Conservation (phyloP, 2,113 vertebrate species). For the Zosterops borbonicus region DNA sequence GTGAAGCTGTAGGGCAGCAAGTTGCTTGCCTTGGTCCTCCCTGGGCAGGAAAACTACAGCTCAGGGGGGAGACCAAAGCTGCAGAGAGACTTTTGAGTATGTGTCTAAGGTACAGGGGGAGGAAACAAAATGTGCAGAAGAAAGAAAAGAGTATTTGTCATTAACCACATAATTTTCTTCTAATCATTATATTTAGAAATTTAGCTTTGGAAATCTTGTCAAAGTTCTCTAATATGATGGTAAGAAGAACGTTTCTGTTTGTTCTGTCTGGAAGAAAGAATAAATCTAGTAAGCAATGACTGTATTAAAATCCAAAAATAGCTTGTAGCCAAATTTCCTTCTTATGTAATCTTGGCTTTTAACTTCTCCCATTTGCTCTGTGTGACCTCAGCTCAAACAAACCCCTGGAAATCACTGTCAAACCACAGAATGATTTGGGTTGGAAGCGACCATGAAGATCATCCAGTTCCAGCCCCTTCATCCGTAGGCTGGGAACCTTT, state of each 20-base stretch:
- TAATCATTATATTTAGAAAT: not conserved
- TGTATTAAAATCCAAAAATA: not conserved
- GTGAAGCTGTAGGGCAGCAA: not conserved
- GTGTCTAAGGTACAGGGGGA: not conserved
- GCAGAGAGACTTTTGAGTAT: not conserved
- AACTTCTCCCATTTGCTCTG: not conserved
- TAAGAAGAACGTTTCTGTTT: not conserved
- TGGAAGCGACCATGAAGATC: not conserved
- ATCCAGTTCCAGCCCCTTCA: fast-evolving
- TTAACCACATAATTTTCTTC: not conserved
- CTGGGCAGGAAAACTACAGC: not conserved
- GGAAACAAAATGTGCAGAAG: not conserved
- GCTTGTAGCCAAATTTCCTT: not conserved
- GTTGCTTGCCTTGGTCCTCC: not conserved
- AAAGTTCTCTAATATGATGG: not conserved
- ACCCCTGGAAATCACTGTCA: not conserved
- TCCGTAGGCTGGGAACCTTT: not conserved
- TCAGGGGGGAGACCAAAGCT: not conserved
- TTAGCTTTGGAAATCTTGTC: not conserved
- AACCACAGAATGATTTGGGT: not conserved
- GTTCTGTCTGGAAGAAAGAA: not conserved
- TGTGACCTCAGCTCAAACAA: not conserved
- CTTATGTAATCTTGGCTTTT: not conserved
- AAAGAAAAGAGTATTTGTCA: not conserved
- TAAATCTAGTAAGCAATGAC: not conserved